phyloP scores from a whole-genome alignment of 2,797 vertebrate genomes.

The Myotis findleyi region DNA sequence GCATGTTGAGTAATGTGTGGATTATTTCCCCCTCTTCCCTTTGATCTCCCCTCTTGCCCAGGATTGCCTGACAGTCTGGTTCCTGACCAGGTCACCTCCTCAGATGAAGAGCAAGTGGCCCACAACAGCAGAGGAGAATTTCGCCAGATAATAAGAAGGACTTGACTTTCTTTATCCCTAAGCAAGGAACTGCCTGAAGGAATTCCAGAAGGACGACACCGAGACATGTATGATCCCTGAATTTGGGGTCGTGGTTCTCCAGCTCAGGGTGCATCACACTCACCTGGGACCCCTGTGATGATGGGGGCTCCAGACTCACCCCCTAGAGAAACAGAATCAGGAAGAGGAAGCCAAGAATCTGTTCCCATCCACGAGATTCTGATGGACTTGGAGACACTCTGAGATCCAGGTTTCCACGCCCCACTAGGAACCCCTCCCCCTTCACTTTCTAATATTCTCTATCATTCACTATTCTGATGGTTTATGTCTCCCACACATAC shows the following conservation, averaged over 20 bases:
- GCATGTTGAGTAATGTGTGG: slow-evolving; percentile 74
- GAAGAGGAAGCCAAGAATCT: neutral
- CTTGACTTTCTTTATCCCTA: slow-evolving; percentile 68
- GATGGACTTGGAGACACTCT: neutral
- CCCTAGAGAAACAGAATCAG: neutral
- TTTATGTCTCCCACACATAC: neutral
- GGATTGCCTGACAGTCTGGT: slow-evolving; percentile 65
- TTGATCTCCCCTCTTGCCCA: slow-evolving; percentile 76
- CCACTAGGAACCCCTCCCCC: neutral
- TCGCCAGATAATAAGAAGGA: slow-evolving; percentile 35
- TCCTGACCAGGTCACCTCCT: slow-evolving; percentile 66
- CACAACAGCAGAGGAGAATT: slow-evolving; percentile 42
- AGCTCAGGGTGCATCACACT: neutral
- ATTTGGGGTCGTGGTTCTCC: neutral
- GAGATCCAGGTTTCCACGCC: neutral
- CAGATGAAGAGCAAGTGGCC: slow-evolving; percentile 50
- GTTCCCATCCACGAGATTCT: neutral
- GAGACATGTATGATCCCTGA: neutral
- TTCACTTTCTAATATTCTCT: neutral
- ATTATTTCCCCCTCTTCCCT: slow-evolving; percentile 58
- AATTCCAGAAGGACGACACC: slow-evolving; percentile 30
- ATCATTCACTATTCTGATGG: neutral
- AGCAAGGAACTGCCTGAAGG: slow-evolving; percentile 59
- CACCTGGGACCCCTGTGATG: neutral
- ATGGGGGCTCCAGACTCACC: neutral